Percentiles rank a stretch among this genome's conserved stretches.
Evolutionary conservation across 2,113 vertebrate species (phyloP).

Genomic region (Merops nubicus): DNA sequence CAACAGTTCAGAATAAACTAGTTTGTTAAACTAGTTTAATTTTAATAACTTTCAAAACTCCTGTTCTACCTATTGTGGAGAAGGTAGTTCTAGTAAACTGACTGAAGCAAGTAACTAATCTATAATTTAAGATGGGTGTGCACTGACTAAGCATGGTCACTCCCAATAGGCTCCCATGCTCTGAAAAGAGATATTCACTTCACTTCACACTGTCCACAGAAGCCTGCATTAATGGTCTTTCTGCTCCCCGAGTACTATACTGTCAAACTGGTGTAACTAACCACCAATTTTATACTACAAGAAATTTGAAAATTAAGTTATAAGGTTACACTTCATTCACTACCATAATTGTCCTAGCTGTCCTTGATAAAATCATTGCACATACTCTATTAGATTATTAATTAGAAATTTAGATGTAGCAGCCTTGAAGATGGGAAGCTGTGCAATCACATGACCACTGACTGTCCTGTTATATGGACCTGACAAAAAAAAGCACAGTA

Average conservation of each 20-base stretch:
- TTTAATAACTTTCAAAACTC: not conserved
- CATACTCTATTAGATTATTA: not conserved
- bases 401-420: not conserved
- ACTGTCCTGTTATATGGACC: not conserved
- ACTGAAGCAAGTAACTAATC: not conserved
- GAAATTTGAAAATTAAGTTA: not conserved
- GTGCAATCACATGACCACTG: not conserved
- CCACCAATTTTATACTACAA: not conserved
- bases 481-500: not conserved
- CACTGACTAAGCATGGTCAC: not conserved
- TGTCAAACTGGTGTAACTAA: not conserved
- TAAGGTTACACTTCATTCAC: not conserved
- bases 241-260: not conserved
- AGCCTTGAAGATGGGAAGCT: not conserved
- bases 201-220: not conserved
- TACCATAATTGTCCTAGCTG: not conserved
- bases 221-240: not conserved
- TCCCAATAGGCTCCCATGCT: not conserved
- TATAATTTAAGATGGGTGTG: not conserved
- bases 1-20: not conserved
- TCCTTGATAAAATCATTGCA: not conserved
- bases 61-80: not conserved
- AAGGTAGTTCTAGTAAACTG: not conserved
- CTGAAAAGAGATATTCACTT: not conserved
- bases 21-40: not conserved